Evolutionary conservation across 2,888 invertebrate species (phyloP).

Genomic region (Caradrina clavipalpis): DNA sequence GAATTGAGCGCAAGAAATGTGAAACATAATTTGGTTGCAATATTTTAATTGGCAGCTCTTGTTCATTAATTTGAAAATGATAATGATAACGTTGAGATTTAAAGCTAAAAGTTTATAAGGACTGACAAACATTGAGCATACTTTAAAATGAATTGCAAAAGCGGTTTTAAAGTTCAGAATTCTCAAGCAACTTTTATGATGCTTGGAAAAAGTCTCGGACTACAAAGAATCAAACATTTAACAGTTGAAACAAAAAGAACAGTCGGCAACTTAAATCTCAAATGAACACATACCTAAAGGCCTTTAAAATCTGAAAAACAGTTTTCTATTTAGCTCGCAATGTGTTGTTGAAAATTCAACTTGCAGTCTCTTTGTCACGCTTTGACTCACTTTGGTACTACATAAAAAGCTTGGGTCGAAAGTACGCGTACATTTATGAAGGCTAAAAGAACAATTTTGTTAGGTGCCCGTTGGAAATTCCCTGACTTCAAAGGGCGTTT

Average conservation of each 20-base stretch:
- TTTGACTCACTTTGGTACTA: constrained; percentile 78
- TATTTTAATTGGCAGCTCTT: constrained; percentile 53
- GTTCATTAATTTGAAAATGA: constrained; percentile 51
- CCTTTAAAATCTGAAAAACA: constrained; percentile 53
- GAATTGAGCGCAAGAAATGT: constrained; percentile 48
- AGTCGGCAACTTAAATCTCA: constrained; percentile 32
- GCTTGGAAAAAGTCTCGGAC: constrained; percentile 22
- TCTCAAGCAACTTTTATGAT: constrained; percentile 30
- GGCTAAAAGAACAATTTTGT: constrained; percentile 89
- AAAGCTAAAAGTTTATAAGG: constrained; percentile 28
- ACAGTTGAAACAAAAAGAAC: constrained; percentile 31
- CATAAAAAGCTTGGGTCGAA: constrained; percentile 79
- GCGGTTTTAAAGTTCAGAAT: constrained; percentile 26
- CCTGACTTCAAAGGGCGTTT: constrained; percentile 88
- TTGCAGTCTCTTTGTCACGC: constrained; percentile 80
- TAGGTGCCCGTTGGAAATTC: constrained; percentile 87
- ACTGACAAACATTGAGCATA: neutral
- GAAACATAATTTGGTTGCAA: constrained; percentile 49
- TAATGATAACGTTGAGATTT: constrained; percentile 38
- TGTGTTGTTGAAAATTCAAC: constrained; percentile 73
- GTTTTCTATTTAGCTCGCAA: constrained; percentile 69
- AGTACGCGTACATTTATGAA: constrained; percentile 85
- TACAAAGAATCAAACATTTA: constrained; percentile 26
- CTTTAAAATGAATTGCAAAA: constrained; percentile 39
- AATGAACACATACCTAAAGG: constrained; percentile 31